Base-by-base conservation (phyloP, 1,140 invertebrate genomes). In the Apis cerana region DNA sequence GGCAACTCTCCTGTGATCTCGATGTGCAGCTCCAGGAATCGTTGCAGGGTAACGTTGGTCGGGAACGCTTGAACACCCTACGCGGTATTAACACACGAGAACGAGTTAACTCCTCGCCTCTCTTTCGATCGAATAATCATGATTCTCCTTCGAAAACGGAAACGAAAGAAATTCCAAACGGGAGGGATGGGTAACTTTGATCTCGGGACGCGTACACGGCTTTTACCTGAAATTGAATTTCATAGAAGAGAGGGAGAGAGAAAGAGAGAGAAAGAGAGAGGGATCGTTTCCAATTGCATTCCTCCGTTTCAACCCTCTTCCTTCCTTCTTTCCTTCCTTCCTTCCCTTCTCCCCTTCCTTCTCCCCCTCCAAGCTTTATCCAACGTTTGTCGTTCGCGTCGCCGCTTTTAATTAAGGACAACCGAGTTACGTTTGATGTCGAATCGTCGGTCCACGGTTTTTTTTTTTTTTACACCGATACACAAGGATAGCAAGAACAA, bases 21-120 rank as follows among this genome's bases (percentile, higher is more conserved):
- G 93, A 98, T 97, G 92, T 98, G 99, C 64, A 99, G 95, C 93
- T 99, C 98, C 80, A 99, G 95, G 94, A 99, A 99, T 70, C 98
- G 95, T 93, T 98, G 98, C 48, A 99, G 95, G 52, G 99, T 99
- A 9, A 99, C 98, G 94, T 99, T 99, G 87, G 98, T 99, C 62
- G 98, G 98, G 93, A 98, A 99, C 33, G 97, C 97, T 94, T 98
- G 98, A 23, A 99, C 97, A 54, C 98, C 98, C 94, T 94, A 83
- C 33, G 75, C 21, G 79, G 75, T 12, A 88, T 43, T 7, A 43
- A 43, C 33, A 70, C 64, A 65, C 43, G 17, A 33, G 17, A 27
- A 8, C 19, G 8, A 17, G 56, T 82, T 82, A 77, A 33, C 33
- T 33, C 33, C 2, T 33, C 33, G 0, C 23, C 58, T 12, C 48